phyloP scores from a whole-genome alignment of 2,888 invertebrate species.

The Spilarctia lutea region DNA sequence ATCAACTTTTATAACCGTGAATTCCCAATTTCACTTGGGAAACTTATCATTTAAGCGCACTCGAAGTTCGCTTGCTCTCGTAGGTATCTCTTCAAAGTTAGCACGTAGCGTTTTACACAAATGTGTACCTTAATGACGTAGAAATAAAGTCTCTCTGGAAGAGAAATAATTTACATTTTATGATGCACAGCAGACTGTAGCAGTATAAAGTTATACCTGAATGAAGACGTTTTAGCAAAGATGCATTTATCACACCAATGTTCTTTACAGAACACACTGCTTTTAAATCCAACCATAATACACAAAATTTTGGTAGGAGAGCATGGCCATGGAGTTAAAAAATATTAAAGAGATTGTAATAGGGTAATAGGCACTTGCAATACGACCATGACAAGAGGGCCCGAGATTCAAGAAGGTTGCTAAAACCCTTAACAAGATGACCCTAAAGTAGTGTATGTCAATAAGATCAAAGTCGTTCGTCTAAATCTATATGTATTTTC shows the following conservation, averaged over 20 bases:
- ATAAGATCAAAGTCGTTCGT: background rate
- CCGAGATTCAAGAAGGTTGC: no score
- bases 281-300: background rate
- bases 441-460: background rate
- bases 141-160: slow-evolving; percentile 64
- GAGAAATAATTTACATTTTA: slow-evolving; percentile 16
- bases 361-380: no score
- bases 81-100: slow-evolving; percentile 80
- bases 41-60: slow-evolving; percentile 80
- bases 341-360: background rate
- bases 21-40: slow-evolving; percentile 67
- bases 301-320: background rate
- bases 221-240: slow-evolving; percentile 21
- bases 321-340: background rate
- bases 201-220: slow-evolving; percentile 26
- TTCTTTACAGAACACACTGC: background rate
- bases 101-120: slow-evolving; percentile 80
- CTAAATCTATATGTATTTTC: background rate
- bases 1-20: slow-evolving; percentile 66
- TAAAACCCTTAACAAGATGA: background rate
- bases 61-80: slow-evolving; percentile 76
- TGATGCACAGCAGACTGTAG: slow-evolving; percentile 17
- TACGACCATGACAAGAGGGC: background rate
- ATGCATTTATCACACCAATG: background rate
- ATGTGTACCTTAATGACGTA: slow-evolving; percentile 73